Percentiles rank a stretch among this genome's conserved stretches.
phyloP scores from a whole-genome alignment of 2,888 invertebrate genomes.

The Heliconius cydno region DNA sequence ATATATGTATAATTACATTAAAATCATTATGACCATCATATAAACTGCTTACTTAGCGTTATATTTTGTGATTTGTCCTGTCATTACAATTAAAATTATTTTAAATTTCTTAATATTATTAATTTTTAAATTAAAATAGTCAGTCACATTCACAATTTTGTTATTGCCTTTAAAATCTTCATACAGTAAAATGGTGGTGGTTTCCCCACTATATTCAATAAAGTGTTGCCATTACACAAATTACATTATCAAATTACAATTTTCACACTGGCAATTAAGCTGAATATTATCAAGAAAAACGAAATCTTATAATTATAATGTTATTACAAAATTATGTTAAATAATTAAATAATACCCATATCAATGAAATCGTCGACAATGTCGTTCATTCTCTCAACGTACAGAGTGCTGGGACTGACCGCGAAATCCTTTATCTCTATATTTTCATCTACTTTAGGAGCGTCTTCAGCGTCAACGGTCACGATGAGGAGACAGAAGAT shows the following conservation, averaged over 20 bases:
- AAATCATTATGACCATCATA: not conserved
- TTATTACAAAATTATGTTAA: not conserved
- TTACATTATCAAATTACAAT: not conserved
- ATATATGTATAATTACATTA: not conserved
- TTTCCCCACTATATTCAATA: not conserved
- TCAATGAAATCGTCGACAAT: conserved; percentile 57
- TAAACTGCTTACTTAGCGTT: not conserved
- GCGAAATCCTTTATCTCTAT: conserved; percentile 51
- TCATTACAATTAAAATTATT: not conserved
- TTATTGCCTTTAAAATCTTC: not conserved
- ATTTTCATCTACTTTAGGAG: conserved; percentile 45
- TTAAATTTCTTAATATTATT: not conserved
- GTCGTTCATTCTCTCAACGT: conserved; percentile 59
- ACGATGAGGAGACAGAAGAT: conserved; percentile 46
- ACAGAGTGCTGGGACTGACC: conserved; percentile 55
- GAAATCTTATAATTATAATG: not conserved
- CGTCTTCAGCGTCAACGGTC: conserved; percentile 46
- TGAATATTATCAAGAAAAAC: not conserved
- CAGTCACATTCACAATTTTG: too few species aligned
- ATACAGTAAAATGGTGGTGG: not conserved
- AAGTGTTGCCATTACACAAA: not conserved
- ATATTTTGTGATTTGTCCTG: not conserved
- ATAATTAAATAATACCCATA: conserved; percentile 40
- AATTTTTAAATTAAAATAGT: not conserved
- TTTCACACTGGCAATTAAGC: not conserved